Conservation (phyloP, 2,888 invertebrate species). For the Rhagonycha lutea region DNA sequence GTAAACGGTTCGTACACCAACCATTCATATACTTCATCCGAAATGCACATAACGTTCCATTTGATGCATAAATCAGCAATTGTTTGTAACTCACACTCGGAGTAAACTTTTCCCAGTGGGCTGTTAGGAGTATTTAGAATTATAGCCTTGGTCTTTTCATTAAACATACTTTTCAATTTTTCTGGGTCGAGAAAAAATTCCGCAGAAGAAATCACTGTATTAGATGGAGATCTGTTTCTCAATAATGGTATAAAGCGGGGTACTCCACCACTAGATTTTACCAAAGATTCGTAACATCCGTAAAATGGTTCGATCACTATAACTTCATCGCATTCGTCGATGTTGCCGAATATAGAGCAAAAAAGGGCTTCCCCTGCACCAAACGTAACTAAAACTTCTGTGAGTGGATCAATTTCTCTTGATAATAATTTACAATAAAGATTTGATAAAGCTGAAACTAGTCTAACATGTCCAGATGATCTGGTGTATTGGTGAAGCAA, state of each 20-base stretch:
- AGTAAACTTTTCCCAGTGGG: constrained; percentile 92
- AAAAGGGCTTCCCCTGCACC: constrained; percentile 97
- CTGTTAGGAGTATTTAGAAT: constrained; percentile 98
- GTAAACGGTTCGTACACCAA: constrained; percentile 81
- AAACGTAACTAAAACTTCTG: constrained; percentile 84
- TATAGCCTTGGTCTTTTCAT: constrained; percentile 86
- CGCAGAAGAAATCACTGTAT: constrained; percentile 64
- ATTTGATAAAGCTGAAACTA: constrained; percentile 82
- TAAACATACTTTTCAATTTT: constrained; percentile 82
- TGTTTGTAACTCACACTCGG: constrained; percentile 66
- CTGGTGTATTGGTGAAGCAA: constrained; percentile 91
- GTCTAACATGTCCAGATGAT: constrained; percentile 89
- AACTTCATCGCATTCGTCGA: constrained; percentile 86
- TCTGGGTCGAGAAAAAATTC: constrained; percentile 88
- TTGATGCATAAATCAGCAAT: constrained; percentile 91
- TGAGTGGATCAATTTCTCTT: constrained; percentile 78
- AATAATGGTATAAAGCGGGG: constrained; percentile 88
- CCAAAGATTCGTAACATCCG: constrained; percentile 97
- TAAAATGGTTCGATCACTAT: constrained; percentile 98
- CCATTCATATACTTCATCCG: constrained; percentile 69
- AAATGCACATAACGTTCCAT: constrained; percentile 81
- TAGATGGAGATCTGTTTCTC: constrained; percentile 58
- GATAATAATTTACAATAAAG: constrained; percentile 81
- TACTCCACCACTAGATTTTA: constrained; percentile 82
- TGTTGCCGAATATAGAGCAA: constrained; percentile 79